These are phyloP conservation scores for Seira sanloemensis DNA, from an alignment of 2,888 invertebrate species.

Conservation along the genomic window DNA sequence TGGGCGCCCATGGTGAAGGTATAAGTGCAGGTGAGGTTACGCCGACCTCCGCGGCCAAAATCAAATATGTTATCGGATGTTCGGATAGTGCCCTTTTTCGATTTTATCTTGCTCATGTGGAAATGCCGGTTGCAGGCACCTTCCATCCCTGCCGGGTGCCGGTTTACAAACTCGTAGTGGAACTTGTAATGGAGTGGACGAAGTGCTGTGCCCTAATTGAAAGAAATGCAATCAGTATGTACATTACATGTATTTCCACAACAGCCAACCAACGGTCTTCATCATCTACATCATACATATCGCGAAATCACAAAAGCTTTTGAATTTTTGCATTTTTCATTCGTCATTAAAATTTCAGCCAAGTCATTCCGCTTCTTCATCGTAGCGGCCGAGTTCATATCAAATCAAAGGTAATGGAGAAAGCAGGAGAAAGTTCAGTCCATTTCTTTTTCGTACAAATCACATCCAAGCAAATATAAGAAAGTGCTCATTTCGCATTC, in stretches of 20 bases:
- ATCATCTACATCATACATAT: no score
- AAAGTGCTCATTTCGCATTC: not conserved
- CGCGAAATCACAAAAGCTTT: no score
- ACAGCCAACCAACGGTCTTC: no score
- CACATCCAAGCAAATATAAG: no score
- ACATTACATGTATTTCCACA: no score
- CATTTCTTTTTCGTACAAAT: no score
- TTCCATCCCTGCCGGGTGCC: conserved; percentile 85
- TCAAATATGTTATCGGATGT: conserved; percentile 88
- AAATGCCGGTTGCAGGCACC: conserved; percentile 86
- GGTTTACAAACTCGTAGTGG: conserved; percentile 88
- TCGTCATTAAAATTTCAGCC: no score
- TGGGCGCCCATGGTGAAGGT: conserved; percentile 66
- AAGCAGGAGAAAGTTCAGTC: not conserved
- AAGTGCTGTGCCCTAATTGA: conserved; percentile 89
- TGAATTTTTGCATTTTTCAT: no score
- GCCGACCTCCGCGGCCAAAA: conserved; percentile 89
- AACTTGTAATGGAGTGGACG: conserved; percentile 89
- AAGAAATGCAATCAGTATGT: no score
- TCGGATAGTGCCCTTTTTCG: conserved; percentile 76
- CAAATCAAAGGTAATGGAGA: not conserved
- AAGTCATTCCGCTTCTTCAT: no score
- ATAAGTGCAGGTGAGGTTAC: conserved; percentile 80
- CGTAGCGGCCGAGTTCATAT: no score
- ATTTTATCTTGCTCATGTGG: conserved; percentile 78